Evolutionary conservation across 2,888 invertebrate genomes (phyloP), one percentile per base, ranked within the genome.

Genomic region (Philhelius pedissequus): DNA sequence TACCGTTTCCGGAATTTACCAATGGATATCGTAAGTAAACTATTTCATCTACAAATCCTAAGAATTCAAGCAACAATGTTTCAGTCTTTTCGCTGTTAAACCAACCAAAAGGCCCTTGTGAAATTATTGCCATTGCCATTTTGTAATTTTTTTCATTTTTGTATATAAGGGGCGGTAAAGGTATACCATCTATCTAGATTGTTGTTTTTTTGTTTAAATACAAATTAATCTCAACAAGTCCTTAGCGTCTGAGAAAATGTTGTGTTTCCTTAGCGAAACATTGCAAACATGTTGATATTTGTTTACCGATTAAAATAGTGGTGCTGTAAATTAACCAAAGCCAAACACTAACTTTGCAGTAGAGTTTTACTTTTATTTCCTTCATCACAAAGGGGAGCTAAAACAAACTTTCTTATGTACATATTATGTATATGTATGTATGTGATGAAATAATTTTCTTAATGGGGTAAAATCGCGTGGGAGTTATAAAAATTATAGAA

Each of bases 1-100:
- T 86, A 97, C 97, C 0, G 97, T 97, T 38, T 97, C 97, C 6
- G 97, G 96, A 70, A 97, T 97, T 88, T 97, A 97, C 91, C 96
- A 96, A 88, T 97, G 97, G 97, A 97, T 97, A 89, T 97, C 97
- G 97, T 97, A 93, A 97, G 97, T 56, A 18, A 56, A 56, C 0
- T 95, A 88, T 80, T 79, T 64, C 62, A 84, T 84, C 80, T 80
- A 84, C 80, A 84, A 54, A 43, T 75, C 52, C 52, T 71, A 76
- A 84, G 75, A 80, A 79, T 79, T 75, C 58, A 60, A 75, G 70
- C 35, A 22, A 70, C 64, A 83, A 60, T 35, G 35, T 38, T 66
- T 35, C 15, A 58, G 58, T 27, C 77, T 43, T 74, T 83, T 83
- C 27, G n/a, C 60, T 62, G 76, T 45, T 20, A 15, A 30, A 56